Percentiles rank a stretch among this genome's conserved stretches.
Conservation (phyloP, 2,797 vertebrate species). For the Falco peregrinus region DNA sequence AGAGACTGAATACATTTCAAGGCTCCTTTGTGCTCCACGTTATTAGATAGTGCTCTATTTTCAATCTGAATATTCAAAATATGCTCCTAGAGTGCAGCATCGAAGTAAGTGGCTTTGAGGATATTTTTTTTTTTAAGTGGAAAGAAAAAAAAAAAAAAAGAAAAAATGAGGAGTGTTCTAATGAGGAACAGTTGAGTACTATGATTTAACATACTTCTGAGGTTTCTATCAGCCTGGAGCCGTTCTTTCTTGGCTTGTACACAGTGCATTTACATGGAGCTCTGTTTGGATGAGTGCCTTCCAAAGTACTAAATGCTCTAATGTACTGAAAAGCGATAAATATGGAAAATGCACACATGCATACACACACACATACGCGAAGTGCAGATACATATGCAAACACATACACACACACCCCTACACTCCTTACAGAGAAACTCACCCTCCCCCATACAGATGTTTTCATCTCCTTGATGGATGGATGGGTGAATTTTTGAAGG, state of each 20-base stretch:
- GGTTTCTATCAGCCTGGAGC: constrained; percentile 66
- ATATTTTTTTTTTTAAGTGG: constrained; percentile 52
- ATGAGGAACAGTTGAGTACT: constrained; percentile 67
- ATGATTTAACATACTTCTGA: constrained; percentile 59
- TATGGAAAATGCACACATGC: constrained; percentile 59
- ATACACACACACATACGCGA: not conserved
- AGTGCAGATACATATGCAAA: not conserved
- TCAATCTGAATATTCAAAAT: constrained; percentile 70
- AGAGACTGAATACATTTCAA: constrained; percentile 31
- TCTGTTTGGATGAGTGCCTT: constrained; percentile 66
- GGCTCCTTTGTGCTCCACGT: constrained; percentile 28
- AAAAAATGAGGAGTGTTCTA: constrained; percentile 50
- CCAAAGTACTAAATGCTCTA: constrained; percentile 70
- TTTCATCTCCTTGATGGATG: not conserved
- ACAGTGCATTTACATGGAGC: constrained; percentile 50
- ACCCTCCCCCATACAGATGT: not conserved
- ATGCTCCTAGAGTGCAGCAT: constrained; percentile 46
- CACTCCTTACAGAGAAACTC: not conserved
- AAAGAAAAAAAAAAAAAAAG: not conserved
- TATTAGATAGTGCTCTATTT: constrained; percentile 52
- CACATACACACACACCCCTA: not conserved
- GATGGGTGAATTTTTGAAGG: constrained; percentile 22
- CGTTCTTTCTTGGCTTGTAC: constrained; percentile 64
- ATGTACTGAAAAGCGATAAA: constrained; percentile 75
- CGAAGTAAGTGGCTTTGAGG: constrained; percentile 61